A percentile compares a stretch with the other conserved stretches of the same genome.
Evolutionary conservation across 2,113 vertebrate species (phyloP).

Genomic region (Macquaria ambigua): DNA sequence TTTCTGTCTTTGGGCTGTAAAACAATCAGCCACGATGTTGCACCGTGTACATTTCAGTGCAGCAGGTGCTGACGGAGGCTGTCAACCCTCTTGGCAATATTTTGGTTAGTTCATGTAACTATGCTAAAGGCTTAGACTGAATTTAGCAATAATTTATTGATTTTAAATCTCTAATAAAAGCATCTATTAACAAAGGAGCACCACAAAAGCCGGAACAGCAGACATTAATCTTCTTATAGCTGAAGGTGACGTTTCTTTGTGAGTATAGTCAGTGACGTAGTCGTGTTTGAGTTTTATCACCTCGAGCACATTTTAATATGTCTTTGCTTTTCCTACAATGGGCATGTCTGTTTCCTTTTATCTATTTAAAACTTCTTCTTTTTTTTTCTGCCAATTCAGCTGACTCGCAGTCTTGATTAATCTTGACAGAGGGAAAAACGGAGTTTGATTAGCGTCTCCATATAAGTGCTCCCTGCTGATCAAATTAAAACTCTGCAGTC

Average conservation of each 20-base stretch:
- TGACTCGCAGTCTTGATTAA: constrained; percentile 66
- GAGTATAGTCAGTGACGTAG: constrained; percentile 2
- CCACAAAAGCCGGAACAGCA: neutral
- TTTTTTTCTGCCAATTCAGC: constrained; percentile 60
- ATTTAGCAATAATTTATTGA: neutral
- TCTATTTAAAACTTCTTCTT: constrained; percentile 48
- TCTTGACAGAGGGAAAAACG: constrained; percentile 61
- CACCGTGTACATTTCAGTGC: neutral
- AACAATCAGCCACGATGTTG: neutral
- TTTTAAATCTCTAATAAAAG: constrained; percentile 5
- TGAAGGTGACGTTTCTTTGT: constrained; percentile 26
- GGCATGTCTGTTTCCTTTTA: constrained; percentile 54
- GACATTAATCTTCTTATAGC: neutral
- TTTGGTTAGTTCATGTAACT: neutral
- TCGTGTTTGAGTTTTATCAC: constrained; percentile 26
- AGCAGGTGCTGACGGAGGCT: neutral
- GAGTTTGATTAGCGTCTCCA: constrained; percentile 73
- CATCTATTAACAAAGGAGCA: neutral
- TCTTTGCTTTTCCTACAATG: constrained; percentile 17
- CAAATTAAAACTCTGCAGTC: constrained; percentile 63
- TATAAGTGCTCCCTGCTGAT: constrained; percentile 71
- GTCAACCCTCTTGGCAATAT: neutral
- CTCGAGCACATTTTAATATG: constrained; percentile 12
- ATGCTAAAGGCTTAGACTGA: neutral
- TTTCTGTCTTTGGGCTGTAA: neutral